Evolutionary conservation across 2,113 vertebrate genomes (phyloP), one percentile per base, ranked within the genome.

Genomic region (Otis tarda): DNA sequence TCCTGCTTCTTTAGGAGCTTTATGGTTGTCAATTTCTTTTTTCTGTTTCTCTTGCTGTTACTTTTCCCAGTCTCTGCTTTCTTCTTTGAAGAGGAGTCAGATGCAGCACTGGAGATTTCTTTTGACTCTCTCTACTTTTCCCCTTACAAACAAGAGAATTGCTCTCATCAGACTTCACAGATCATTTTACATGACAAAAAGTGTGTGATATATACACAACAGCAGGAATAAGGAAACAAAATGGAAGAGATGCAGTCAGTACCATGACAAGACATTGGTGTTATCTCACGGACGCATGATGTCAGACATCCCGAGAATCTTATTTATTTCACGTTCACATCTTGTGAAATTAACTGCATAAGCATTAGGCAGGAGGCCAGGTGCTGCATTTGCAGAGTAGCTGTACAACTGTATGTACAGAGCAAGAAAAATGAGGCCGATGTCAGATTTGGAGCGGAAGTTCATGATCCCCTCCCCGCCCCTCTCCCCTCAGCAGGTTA

Each of bases 391-490:
- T 85, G 60, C 63, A 71, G 35, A 74, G 82, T 30, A 52, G 56
- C 22, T 59, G 1, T 68, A 41, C 33, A 33, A 10, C 14, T 17
- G 6, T 41, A 17, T 12, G 14, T n/a, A 16, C 27, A 61, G 50
- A 79, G 17, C 20, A 75, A 47, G 57, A 78, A 68, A 78, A 55
- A n/a, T 14, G 0, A 49, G 59, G 69, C 18, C 0, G 18, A 6
- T n/a, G 6, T 10, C 22, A 77, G 52, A 80, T 49, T 35, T 64
- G 53, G 35, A 65, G 69, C 0, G 0, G 65, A 56, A 60, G 43
- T 22, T 49, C 0, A 0, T 3, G 35, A 39, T 71, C 9, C 64
- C 5, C 27, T 59, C 37, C 33, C 31, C 1, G 3, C n/a, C 1
- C 10, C 57, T 64, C 71, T 30, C 74, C 49, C 52, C 82, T 50